A percentile compares a stretch with the other conserved stretches of the same genome.
These are phyloP conservation scores for Pristionchus fissidentatus DNA, from an alignment of 2,888 invertebrate genomes.

Conservation along the genomic window DNA sequence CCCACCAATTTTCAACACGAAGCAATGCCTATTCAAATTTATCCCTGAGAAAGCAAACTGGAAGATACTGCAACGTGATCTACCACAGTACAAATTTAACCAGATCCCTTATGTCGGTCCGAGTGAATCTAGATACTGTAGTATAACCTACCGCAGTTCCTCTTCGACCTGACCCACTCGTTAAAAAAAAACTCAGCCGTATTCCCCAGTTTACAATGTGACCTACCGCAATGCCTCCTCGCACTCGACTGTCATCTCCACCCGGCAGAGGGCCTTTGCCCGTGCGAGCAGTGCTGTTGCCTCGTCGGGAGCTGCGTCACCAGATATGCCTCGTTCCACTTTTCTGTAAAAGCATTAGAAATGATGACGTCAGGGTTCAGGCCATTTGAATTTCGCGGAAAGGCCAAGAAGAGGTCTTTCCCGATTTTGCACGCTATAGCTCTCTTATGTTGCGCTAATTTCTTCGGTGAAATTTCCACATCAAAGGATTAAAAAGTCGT, in stretches of 20 bases:
- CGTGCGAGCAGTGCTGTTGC: background rate
- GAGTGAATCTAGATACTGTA: background rate
- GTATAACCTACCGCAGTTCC: background rate
- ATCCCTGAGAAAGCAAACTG: background rate
- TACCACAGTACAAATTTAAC: no score
- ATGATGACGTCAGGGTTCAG: no score
- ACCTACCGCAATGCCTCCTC: slow-evolving; percentile 31
- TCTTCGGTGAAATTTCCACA: no score
- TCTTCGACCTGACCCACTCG: background rate
- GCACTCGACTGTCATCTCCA: background rate
- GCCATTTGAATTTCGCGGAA: no score
- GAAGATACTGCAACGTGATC: background rate
- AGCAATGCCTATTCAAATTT: background rate
- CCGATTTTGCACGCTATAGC: no score
- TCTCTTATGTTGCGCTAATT: no score
- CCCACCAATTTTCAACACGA: background rate
- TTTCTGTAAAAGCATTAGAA: background rate
- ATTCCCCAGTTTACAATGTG: background rate
- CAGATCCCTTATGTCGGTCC: no score
- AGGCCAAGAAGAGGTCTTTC: no score
- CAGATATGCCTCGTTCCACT: slow-evolving; percentile 18
- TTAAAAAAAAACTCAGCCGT: background rate
- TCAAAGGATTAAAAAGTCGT: no score
- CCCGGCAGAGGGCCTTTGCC: slow-evolving; percentile 7
- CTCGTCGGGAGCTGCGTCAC: slow-evolving; percentile 19